Base-by-base conservation (phyloP, 1,140 invertebrate species). In the Pomacea maculata region DNA sequence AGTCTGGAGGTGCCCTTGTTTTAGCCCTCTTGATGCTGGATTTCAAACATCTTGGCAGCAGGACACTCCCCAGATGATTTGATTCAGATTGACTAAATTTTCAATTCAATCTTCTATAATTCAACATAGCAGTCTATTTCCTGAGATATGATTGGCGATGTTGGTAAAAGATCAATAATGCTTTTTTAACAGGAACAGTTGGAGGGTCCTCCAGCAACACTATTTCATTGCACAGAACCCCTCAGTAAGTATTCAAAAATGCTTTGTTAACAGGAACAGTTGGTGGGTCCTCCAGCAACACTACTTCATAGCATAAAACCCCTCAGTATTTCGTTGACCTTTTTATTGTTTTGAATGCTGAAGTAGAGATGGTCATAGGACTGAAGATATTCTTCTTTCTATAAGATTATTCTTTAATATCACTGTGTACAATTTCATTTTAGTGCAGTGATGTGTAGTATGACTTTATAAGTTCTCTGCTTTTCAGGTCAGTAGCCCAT, bases 401-500 rank as follows among this genome's bases (percentile, higher is more conserved):
- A 11, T 29, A 34, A 15, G 12, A 54, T 74, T 34, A 54, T 34
- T 52, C 52, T 12, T 5, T 54, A 14, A 74, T 15, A 74, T 52
- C 29, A 74, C 55, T 54, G 52, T 17, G 34, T 34, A 7, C 25
- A 54, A 74, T 34, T 52, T 34, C 15, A 10, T 52, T 74, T 52
- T 54, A 21, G 45, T 34, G 45, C 25, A 29, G 45, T 74, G 55
- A 19, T 1, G n/a, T 52, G 25, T 52, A 45, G 17, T 45, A 21
- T 34, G 25, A 34, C 34, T 45, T 45, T 6, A 4, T 6, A 45
- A 45, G 34, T 71, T 15, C 34, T 71, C 34, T 71, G n/a, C 45
- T 71, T 34, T 45, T 19, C 73, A 75, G 73, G 73, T 75, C 73
- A 21, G 54, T 75, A 5, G 21, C 45, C 19, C 73, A 75, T 29